Evolutionary conservation across 2,888 invertebrate species (phyloP).

Genomic region (Resseliella maxima): DNA sequence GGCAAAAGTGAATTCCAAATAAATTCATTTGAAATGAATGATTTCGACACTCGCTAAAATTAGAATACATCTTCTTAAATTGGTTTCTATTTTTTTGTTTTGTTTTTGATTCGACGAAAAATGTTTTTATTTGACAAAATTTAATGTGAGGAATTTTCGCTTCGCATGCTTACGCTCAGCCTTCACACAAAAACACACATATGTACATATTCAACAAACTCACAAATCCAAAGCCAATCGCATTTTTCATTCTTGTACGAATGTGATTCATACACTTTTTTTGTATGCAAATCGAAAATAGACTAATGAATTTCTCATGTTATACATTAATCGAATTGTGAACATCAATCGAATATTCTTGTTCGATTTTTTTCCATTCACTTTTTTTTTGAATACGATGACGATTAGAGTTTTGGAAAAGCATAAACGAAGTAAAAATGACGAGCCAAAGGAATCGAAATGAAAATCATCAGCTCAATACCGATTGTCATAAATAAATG

Average conservation of each 20-base stretch:
- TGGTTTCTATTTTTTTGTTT: background rate
- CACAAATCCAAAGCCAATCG: too few species aligned
- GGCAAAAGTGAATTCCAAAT: background rate
- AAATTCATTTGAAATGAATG: background rate
- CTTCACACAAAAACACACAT: background rate
- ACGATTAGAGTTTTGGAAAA: background rate
- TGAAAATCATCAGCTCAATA: background rate
- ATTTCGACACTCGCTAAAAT: conserved; percentile 12
- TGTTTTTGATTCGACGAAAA: background rate
- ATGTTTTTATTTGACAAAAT: conserved; percentile 6
- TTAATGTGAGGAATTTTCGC: background rate
- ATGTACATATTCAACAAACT: too few species aligned
- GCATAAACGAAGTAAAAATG: background rate
- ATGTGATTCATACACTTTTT: background rate
- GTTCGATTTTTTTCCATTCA: background rate
- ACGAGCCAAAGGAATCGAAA: background rate
- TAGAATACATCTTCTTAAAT: background rate
- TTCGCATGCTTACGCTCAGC: background rate
- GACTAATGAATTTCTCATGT: conserved; percentile 16
- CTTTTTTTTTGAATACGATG: background rate
- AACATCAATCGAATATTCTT: conserved; percentile 4
- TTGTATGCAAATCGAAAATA: background rate
- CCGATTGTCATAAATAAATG: conserved; percentile 42
- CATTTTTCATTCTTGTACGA: background rate
- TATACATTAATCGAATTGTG: conserved; percentile 11